A percentile compares a stretch with the other conserved stretches of the same genome.
phyloP scores from a whole-genome alignment of 2,797 vertebrate genomes.

The Gymnoscopelus braueri region DNA sequence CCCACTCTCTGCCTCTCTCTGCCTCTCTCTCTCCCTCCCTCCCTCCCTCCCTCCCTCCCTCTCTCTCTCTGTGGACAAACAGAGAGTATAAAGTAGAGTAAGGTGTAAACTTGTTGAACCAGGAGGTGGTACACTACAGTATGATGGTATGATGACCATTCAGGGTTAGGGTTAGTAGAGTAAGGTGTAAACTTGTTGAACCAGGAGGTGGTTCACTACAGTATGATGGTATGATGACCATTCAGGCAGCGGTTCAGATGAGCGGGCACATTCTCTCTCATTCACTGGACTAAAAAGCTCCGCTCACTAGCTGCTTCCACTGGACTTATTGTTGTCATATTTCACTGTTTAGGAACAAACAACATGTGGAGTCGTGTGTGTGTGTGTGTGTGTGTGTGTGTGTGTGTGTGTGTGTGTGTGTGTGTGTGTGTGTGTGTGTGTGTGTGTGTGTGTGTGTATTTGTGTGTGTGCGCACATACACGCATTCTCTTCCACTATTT shows the following conservation, averaged over 20 bases:
- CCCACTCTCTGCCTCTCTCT: neutral
- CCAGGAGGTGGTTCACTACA: conserved; percentile 43
- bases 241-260: conserved; percentile 71
- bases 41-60: neutral
- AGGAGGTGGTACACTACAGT: conserved; percentile 46
- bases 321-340: conserved; percentile 61
- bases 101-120: conserved; percentile 75
- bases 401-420: neutral
- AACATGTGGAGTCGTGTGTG: conserved; percentile 9
- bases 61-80: conserved; percentile 30
- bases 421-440: too few species aligned
- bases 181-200: conserved; percentile 73
- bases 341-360: conserved; percentile 43
- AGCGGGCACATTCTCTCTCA: conserved; percentile 80
- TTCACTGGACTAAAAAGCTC: conserved; percentile 67
- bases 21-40: neutral
- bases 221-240: conserved; percentile 28
- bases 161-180: conserved; percentile 15
- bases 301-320: conserved; percentile 67
- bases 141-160: conserved; percentile 1
- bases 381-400: conserved; percentile 3
- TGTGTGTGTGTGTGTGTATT: too few species aligned
- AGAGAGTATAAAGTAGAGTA: conserved; percentile 40
- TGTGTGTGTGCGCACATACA: too few species aligned
- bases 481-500: too few species aligned